Base-by-base conservation (phyloP, 2,113 vertebrate genomes). In the Barbus barbus region DNA sequence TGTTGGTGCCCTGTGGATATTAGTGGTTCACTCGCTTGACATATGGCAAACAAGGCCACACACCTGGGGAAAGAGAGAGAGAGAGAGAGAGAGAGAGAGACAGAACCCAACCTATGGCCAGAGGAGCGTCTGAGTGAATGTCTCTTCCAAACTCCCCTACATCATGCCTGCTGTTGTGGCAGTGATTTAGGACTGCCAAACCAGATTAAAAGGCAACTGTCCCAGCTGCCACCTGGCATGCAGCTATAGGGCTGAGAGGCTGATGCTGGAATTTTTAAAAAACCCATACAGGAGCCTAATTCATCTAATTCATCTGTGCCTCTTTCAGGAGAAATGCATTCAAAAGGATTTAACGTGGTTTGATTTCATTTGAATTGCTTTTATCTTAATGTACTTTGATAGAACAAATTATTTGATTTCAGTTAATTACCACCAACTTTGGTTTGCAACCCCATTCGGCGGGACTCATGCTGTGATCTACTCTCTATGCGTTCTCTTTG, bases 181-280 rank as follows among this genome's bases (percentile, higher is more conserved):
- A 91, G 85, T 89, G 90, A 81, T 89, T 84, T 86, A 84, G 83
- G 78, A 84, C 87, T 81, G 84, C 88, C 58, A 86, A 89, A 90
- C 91, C 91, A 92, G 91, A 92, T 90, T 86, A 91, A 89, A 90
- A 89, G 91, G 90, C 84, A 87, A 90, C 87, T 91, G 89, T 92
- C 91, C 92, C 91, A 95, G 93, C 93, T 93, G 93, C 92, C 94
- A 95, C 94, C 94, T 95, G 94, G 93, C 93, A 92, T 91, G 82
- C 88, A 78, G 84, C 14, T 74, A 60, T 79, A 91, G 63, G 88
- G 86, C 91, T 90, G 87, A 87, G 86, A 86, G 85, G 90, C 88
- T 36, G 76, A 84, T 65, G 73, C 85, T 86, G 80, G 83, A 84
- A 88, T 88, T 83, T 69, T 90, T 90, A 86, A 90, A 90, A 84